phyloP scores from a whole-genome alignment of 2,113 vertebrate genomes.

The Polypterus senegalus region DNA sequence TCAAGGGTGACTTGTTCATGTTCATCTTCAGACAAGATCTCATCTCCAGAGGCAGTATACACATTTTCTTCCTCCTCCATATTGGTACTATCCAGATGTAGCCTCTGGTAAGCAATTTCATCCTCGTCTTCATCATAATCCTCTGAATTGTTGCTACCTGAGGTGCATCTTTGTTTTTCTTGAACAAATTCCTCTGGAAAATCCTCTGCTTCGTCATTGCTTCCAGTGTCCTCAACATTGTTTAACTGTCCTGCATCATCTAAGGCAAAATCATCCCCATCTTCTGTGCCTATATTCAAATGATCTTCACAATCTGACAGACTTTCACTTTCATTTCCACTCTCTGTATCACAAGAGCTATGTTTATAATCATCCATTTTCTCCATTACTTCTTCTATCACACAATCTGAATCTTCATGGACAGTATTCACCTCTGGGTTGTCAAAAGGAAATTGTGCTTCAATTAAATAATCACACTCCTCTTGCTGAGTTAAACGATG shows the following conservation, averaged over 20 bases:
- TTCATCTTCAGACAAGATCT: conserved; percentile 63
- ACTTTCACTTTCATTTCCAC: conserved; percentile 33
- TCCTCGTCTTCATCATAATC: conserved; percentile 41
- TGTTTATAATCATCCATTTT: conserved; percentile 33
- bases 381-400: conserved; percentile 50
- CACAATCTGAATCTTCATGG: conserved; percentile 48
- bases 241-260: conserved; percentile 20
- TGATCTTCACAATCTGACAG: conserved; percentile 39
- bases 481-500: no score
- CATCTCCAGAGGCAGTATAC: conserved; percentile 58
- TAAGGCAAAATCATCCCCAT: conserved; percentile 32
- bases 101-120: conserved; percentile 20
- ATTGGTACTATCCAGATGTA: conserved; percentile 35
- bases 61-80: conserved; percentile 48
- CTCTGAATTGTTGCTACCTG: conserved; percentile 35
- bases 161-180: conserved; percentile 16
- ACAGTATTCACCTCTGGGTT: conserved; percentile 17
- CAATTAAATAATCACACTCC: conserved; percentile 16
- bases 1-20: conserved; percentile 21
- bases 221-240: conserved; percentile 28
- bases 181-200: conserved; percentile 22
- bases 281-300: conserved; percentile 18
- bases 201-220: conserved; percentile 41
- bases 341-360: conserved; percentile 36
- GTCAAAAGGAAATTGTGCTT: conserved; percentile 27